Percentiles rank a stretch among this genome's conserved stretches.
These are phyloP conservation scores for Pedetes capensis DNA, from an alignment of 2,113 vertebrate species.

Conservation along the genomic window DNA sequence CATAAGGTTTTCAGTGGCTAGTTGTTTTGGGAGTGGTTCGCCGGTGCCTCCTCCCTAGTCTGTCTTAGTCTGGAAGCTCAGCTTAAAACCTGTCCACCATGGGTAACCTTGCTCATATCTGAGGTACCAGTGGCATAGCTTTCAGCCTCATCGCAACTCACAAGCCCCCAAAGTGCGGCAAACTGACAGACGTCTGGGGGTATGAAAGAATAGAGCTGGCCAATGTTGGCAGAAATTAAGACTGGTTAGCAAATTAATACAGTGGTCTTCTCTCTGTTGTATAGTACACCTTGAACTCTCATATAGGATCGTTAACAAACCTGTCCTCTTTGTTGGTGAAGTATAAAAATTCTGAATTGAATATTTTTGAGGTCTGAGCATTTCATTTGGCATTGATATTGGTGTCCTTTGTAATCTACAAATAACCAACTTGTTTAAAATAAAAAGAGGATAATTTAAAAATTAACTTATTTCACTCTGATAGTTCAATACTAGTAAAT, in stretches of 20 bases:
- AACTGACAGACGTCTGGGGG: too few species aligned
- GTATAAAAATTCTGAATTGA: background rate
- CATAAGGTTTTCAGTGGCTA: too few species aligned
- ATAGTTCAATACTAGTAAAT: background rate
- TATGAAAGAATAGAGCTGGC: background rate
- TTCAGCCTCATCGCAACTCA: too few species aligned
- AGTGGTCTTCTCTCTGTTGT: background rate
- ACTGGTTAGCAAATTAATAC: background rate
- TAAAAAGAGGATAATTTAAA: background rate
- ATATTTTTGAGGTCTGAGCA: background rate
- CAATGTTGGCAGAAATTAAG: background rate
- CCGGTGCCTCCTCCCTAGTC: too few species aligned
- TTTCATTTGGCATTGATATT: background rate
- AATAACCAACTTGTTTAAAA: constrained; percentile 11
- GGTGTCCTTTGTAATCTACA: background rate
- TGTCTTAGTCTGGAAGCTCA: too few species aligned
- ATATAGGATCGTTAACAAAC: background rate
- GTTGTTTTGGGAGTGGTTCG: too few species aligned
- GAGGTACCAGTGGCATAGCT: too few species aligned
- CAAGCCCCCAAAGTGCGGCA: too few species aligned
- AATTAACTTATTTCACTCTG: background rate
- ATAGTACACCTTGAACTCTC: background rate
- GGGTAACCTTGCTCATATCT: too few species aligned
- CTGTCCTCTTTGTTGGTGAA: background rate
- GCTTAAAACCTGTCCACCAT: too few species aligned